Base-by-base conservation (phyloP, 2,113 vertebrate species). In the Atherinomorus stipes region DNA sequence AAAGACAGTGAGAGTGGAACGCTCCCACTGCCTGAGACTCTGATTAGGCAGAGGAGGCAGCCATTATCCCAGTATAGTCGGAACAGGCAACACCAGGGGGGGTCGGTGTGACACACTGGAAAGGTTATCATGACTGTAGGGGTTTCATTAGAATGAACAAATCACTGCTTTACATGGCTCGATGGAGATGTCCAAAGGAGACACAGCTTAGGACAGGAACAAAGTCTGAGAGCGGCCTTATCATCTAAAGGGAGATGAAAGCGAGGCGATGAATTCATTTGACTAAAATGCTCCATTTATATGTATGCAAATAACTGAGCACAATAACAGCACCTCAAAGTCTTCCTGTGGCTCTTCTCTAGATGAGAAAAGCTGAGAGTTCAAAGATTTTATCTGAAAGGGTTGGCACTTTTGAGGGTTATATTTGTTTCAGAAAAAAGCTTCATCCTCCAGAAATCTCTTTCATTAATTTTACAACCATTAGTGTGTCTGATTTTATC, bases 121-220 rank as follows among this genome's bases (percentile, higher is more conserved):
- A 88, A 92, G 92, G 91, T 93, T 91, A 92, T 91, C 86, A 74
- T 45, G 86, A 82, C 90, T 83, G 83, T 67, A 61, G 84, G 86
- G 87, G 84, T 89, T 92, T 91, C 87, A 89, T 85, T 89, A 89
- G 81, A 71, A 84, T 25, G 87, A 90, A 89, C 91, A 91, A 91
- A 91, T 92, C 80, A 71, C 79, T 86, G 70, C 74, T 86, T 91
- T 88, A 90, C 85, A 89, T 70, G 84, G 85, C 81, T 89, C 74
- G 66, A 87, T 88, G 84, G 89, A 88, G 85, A 89, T 76, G 83
- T 88, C 76, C 84, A 70, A 80, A 85, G 86, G 80, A 82, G 63
- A 84, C 76, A 60, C 51, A 28, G 65, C 18, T 50, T 63, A 59
- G 66, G 87, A 69, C 49, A 38, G 34, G 81, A 89, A 86, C 70